These are phyloP conservation scores for Collichthys lucidus DNA, from an alignment of 2,113 vertebrate genomes.

Conservation along the genomic window DNA sequence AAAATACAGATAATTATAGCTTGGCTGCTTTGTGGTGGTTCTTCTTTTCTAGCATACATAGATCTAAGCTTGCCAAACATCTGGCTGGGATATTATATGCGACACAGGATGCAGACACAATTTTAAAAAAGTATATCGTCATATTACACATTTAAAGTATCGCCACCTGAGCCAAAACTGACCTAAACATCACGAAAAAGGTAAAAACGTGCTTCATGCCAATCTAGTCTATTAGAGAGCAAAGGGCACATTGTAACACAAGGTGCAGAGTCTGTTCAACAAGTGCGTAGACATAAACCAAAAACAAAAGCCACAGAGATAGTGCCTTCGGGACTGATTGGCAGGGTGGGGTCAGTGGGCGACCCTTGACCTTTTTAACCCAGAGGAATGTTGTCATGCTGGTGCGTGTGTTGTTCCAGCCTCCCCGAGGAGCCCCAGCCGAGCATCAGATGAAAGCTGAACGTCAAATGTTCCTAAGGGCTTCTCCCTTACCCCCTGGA, in stretches of 20 bases:
- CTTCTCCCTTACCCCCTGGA: constrained; percentile 8
- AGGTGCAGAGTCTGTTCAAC: constrained; percentile 75
- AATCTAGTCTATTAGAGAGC: constrained; percentile 65
- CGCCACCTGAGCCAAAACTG: neutral
- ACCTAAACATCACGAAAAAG: constrained; percentile 2
- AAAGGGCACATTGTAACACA: constrained; percentile 72
- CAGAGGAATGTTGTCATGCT: constrained; percentile 79
- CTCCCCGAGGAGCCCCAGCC: constrained; percentile 67
- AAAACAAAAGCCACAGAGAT: constrained; percentile 73
- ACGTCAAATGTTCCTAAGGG: constrained; percentile 65
- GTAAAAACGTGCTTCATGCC: constrained; percentile 16
- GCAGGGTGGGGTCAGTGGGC: constrained; percentile 71
- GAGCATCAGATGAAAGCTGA: constrained; percentile 73
- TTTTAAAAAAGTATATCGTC: constrained; percentile 21
- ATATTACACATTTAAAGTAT: neutral
- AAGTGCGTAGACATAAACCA: constrained; percentile 76
- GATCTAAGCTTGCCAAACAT: constrained; percentile 65
- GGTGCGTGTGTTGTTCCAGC: constrained; percentile 80
- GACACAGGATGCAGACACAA: constrained; percentile 31
- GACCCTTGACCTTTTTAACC: constrained; percentile 81
- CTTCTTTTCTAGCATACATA: constrained; percentile 40
- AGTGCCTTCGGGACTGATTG: constrained; percentile 78
- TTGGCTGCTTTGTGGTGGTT: constrained; percentile 43
- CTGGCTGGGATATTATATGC: constrained; percentile 64
- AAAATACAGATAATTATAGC: constrained; percentile 62